Conservation (phyloP, 2,888 invertebrate species). For the Parthenolecanium corni region DNA sequence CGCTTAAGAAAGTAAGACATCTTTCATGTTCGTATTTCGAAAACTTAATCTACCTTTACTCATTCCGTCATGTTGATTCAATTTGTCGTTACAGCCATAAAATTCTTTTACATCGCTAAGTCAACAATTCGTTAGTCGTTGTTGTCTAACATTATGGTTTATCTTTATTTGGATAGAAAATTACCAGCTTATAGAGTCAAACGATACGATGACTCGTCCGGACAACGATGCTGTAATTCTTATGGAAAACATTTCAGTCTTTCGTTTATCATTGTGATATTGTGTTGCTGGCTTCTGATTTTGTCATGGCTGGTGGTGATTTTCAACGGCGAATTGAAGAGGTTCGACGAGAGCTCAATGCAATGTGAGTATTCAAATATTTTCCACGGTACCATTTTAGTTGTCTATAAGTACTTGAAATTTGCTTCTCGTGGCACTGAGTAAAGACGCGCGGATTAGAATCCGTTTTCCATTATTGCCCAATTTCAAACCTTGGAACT, state of each 20-base stretch:
- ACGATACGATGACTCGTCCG: constrained; percentile 10
- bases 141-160: background rate
- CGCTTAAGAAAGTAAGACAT: constrained; percentile 22
- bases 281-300: constrained; percentile 27
- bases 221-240: constrained; percentile 17
- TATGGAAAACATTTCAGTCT: constrained; percentile 23
- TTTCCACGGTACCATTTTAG: background rate
- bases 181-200: constrained; percentile 9
- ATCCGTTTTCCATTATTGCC: no score
- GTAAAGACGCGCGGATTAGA: no score
- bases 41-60: no score
- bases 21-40: no score
- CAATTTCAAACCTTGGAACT: no score
- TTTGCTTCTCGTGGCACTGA: no score
- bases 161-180: background rate
- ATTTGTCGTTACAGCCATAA: background rate
- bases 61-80: background rate
- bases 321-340: constrained; percentile 26
- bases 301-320: constrained; percentile 27
- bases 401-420: background rate
- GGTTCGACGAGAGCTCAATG: constrained; percentile 38
- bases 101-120: background rate
- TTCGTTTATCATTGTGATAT: constrained; percentile 20
- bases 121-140: background rate
- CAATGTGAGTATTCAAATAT: constrained; percentile 46